phyloP scores from a whole-genome alignment of 2,113 vertebrate genomes.

The Xiphorhynchus elegans region DNA sequence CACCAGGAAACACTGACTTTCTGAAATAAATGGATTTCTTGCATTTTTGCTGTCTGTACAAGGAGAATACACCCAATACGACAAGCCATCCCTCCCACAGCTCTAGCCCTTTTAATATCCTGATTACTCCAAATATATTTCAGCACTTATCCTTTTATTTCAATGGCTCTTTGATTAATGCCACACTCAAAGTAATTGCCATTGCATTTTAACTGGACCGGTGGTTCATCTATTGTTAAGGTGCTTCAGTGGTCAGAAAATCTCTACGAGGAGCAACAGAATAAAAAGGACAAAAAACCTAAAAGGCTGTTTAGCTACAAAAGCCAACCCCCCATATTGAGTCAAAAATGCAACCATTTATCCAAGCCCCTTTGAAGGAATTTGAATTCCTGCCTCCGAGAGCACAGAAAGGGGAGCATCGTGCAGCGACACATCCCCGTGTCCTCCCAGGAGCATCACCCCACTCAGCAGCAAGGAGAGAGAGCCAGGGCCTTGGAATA shows the following conservation, averaged over 20 bases:
- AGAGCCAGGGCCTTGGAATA: background rate
- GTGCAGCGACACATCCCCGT: fast-evolving
- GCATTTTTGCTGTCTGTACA: background rate
- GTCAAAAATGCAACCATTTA: slow-evolving; percentile 10
- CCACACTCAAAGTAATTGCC: background rate
- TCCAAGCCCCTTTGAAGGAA: slow-evolving; percentile 7
- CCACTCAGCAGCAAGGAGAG: background rate
- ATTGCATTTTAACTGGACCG: background rate
- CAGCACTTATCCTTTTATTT: slow-evolving; percentile 5
- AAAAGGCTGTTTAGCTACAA: slow-evolving; percentile 3
- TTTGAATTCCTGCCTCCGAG: background rate
- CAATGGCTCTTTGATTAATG: slow-evolving; percentile 38
- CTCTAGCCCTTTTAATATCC: background rate
- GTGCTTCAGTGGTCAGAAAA: background rate
- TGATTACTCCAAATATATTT: background rate
- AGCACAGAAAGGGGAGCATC: background rate
- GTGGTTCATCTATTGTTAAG: background rate
- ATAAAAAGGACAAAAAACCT: background rate
- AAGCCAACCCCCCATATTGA: slow-evolving; percentile 21
- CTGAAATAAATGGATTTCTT: background rate
- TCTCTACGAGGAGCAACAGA: background rate
- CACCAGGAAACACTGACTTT: background rate
- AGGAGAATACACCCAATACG: background rate
- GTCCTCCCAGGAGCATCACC: background rate
- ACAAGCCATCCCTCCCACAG: background rate